Conservation (phyloP, 2,888 invertebrate genomes). For the Endomychus coccineus region DNA sequence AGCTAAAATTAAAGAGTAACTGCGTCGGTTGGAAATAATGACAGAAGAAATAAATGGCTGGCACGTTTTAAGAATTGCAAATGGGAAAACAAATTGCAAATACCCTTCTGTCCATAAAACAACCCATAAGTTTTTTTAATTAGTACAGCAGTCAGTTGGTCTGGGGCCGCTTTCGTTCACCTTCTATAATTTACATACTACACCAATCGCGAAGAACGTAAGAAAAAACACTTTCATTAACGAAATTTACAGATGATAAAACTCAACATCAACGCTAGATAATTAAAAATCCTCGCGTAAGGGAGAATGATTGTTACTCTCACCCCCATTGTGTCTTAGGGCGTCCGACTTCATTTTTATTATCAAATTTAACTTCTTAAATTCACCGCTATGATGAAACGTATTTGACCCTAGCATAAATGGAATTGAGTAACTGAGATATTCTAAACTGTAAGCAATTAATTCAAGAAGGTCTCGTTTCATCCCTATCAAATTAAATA, state of each 20-base stretch:
- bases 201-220: conserved; percentile 30
- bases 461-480: background rate
- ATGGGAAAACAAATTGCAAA: conserved; percentile 36
- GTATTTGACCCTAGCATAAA: background rate
- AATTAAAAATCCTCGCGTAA: conserved; percentile 39
- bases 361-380: conserved; percentile 7
- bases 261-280: conserved; percentile 36
- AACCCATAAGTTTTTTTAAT: conserved; percentile 43
- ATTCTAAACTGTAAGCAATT: too few relatives aligned
- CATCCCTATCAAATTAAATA: too few relatives aligned
- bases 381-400: background rate
- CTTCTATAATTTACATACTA: conserved; percentile 32
- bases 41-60: conserved; percentile 34
- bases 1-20: conserved; percentile 35
- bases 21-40: conserved; percentile 34
- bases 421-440: background rate
- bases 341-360: conserved; percentile 15
- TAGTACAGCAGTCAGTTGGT: conserved; percentile 28
- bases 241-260: conserved; percentile 44
- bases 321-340: conserved; percentile 20
- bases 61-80: conserved; percentile 34
- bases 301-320: conserved; percentile 33
- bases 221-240: conserved; percentile 39
- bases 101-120: conserved; percentile 35
- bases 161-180: conserved; percentile 11